Conservation (phyloP, 2,797 vertebrate species). For the Danio choprae region DNA sequence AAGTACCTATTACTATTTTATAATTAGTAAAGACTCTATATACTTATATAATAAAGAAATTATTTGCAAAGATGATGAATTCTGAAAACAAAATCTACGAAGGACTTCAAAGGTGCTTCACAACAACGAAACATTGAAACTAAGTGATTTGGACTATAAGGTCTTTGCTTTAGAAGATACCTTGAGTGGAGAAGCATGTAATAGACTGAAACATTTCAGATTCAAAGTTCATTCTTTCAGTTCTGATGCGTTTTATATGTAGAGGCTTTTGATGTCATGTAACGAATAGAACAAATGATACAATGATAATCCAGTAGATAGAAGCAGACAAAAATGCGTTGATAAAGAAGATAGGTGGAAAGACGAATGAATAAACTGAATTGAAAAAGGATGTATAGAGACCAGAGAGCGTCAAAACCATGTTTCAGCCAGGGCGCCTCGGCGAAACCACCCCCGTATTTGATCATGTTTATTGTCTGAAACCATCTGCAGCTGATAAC, state of each 20-base stretch:
- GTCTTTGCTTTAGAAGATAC: background rate
- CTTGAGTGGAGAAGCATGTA: slow-evolving; percentile 17
- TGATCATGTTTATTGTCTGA: slow-evolving; percentile 78
- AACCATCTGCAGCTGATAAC: slow-evolving; percentile 78
- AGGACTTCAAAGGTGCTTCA: background rate
- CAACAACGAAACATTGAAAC: background rate
- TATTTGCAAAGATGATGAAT: background rate
- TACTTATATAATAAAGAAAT: background rate
- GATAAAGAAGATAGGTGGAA: slow-evolving; percentile 18
- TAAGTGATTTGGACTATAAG: background rate
- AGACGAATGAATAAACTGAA: slow-evolving; percentile 20
- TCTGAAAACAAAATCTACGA: background rate
- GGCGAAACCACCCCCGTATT: slow-evolving; percentile 70
- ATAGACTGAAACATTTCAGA: background rate
- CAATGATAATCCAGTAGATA: slow-evolving; percentile 12
- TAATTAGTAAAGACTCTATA: slow-evolving; percentile 41
- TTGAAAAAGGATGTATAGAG: slow-evolving; percentile 59
- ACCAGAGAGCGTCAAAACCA: slow-evolving; percentile 34
- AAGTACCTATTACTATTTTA: slow-evolving; percentile 31
- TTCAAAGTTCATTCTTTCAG: slow-evolving; percentile 6
- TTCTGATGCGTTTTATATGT: background rate
- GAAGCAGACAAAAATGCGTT: background rate
- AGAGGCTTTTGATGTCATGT: slow-evolving; percentile 1
- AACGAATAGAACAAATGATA: slow-evolving; percentile 14
- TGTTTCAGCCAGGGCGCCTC: slow-evolving; percentile 57